phyloP scores from a whole-genome alignment of 2,888 invertebrate species.

The Eupithecia centaureata region DNA sequence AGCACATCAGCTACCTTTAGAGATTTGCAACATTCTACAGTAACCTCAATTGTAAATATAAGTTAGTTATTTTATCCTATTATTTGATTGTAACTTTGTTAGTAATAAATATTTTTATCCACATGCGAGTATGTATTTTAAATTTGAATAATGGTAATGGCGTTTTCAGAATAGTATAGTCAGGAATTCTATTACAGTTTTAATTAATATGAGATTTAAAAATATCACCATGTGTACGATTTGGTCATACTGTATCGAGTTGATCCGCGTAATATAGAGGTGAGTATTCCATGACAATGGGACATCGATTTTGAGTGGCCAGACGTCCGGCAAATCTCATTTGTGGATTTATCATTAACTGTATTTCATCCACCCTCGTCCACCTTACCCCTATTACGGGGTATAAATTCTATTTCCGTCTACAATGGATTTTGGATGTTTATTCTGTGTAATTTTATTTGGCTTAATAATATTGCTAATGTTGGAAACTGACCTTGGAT shows the following conservation, averaged over 20 bases:
- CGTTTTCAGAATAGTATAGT: no score
- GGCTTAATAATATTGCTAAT: constrained; percentile 47
- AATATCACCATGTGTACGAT: constrained; percentile 60
- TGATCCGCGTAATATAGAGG: constrained; percentile 76
- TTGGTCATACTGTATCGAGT: constrained; percentile 64
- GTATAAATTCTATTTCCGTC: constrained; percentile 80
- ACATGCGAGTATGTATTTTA: no score
- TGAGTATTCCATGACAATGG: constrained; percentile 81
- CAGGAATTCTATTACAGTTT: no score
- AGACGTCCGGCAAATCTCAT: constrained; percentile 83
- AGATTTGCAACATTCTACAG: no score
- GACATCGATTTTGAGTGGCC: constrained; percentile 79
- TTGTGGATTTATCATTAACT: constrained; percentile 84
- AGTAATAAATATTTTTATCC: no score
- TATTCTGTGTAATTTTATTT: constrained; percentile 66
- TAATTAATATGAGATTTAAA: constrained; percentile 14
- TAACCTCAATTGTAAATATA: no score
- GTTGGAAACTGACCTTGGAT: constrained; percentile 41
- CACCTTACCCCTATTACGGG: constrained; percentile 77
- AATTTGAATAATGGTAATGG: no score
- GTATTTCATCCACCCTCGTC: constrained; percentile 81
- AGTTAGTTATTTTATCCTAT: no score
- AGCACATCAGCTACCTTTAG: no score
- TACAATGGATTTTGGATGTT: constrained; percentile 72
- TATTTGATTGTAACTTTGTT: no score